Evolutionary conservation across 2,113 vertebrate genomes (phyloP), one percentile per base, ranked within the genome.

Genomic region (Petroica traversi): DNA sequence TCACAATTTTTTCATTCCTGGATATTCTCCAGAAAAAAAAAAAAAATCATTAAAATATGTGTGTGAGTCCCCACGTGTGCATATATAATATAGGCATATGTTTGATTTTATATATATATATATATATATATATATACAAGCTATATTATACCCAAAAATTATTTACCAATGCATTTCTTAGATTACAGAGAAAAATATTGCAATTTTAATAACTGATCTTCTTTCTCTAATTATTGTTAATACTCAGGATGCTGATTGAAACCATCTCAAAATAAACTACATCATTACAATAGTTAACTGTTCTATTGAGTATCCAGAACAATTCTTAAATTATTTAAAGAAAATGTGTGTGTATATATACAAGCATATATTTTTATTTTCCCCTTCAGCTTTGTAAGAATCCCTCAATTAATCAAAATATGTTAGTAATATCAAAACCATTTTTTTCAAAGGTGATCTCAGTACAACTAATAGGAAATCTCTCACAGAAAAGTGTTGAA

Each of bases 11-110:
- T 80, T 71, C n/a, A 54, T 52, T 89, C 4, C 5, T 17, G 1
- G 55, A 48, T 72, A 15, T 29, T 87, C 5, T 78, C 12, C 19
- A 52, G 8, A 31, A 52, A 59, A 85, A 74, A 59, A 85, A 74
- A 67, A 58, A 20, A 28, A 57, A 29, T 52, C 13, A 43, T 68
- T 72, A 48, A 68, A 90, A 64, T 3, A 31, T 13, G 5, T 12
- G 5, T 41, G 8, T 54, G 20, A 36, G 6, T 38, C 23, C 7
- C 10, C 51, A 14, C 0, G 1, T 33, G 3, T 63, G 1, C n/a
- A 25, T 59, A 63, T 49, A n/a, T 26, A 45, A 58, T 46, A 67
- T 8, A 75, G 3, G 3, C 19, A 9, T 59, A 28, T 23, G 3
- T 75, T 72, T 69, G 20, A 14, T 20, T 36, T 19, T 28, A 6